Conservation (phyloP, 1,140 invertebrate species). For the Panulirus ornatus region DNA sequence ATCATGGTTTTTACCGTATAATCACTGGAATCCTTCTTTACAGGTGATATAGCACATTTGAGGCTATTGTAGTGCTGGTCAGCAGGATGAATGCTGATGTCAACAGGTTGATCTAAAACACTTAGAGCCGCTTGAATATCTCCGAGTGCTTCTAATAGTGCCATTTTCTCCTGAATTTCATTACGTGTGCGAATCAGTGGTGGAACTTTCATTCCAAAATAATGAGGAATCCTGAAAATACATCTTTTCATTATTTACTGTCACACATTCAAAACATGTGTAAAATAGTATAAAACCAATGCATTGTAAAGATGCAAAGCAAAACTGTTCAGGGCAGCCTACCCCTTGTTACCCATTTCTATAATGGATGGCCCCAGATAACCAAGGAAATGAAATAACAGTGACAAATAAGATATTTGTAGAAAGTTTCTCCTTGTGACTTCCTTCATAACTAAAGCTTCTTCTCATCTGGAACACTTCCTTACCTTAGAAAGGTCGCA, state of each 20-base stretch:
- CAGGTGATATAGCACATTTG: constrained; percentile 75
- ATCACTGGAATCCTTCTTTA: constrained; percentile 77
- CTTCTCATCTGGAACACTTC: too few relatives aligned
- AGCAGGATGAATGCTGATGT: constrained; percentile 79
- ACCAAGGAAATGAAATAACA: too few relatives aligned
- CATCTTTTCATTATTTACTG: not conserved
- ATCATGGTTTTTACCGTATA: constrained; percentile 68
- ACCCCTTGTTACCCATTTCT: too few relatives aligned
- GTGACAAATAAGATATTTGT: too few relatives aligned
- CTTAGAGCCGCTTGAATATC: constrained; percentile 82
- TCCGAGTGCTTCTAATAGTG: constrained; percentile 81
- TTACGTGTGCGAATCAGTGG: constrained; percentile 76
- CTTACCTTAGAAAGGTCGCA: too few relatives aligned
- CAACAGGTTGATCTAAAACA: constrained; percentile 78
- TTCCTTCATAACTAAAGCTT: too few relatives aligned
- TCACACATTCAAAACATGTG: not conserved
- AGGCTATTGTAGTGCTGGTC: constrained; percentile 81
- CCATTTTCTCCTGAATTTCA: constrained; percentile 79
- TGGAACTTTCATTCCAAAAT: constrained; percentile 80
- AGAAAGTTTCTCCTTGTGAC: too few relatives aligned
- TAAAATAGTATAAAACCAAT: too few relatives aligned
- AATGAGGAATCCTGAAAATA: constrained; percentile 80
- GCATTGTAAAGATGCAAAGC: not conserved
- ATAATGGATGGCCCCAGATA: too few relatives aligned
- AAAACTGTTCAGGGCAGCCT: not conserved